A percentile compares a stretch with the other conserved stretches of the same genome.
These are phyloP conservation scores for Scolopax bukidnonensis DNA, from an alignment of 2,797 vertebrate species.

Conservation along the genomic window DNA sequence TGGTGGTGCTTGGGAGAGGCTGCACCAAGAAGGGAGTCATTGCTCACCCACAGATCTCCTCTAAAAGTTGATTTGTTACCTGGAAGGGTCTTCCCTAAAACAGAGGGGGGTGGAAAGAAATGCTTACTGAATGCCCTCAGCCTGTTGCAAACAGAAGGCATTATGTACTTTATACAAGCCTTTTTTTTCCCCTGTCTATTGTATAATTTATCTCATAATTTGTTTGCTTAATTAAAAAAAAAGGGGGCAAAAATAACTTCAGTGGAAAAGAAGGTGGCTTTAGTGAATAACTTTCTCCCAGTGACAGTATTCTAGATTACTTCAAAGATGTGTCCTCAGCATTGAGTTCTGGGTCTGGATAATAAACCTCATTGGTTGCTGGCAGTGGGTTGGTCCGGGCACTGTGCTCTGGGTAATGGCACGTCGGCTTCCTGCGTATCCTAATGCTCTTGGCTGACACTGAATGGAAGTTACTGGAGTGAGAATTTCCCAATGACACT, in stretches of 20 bases:
- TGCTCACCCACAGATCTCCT: not conserved
- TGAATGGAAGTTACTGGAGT: conserved; percentile 64
- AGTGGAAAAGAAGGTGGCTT: not conserved
- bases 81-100: not conserved
- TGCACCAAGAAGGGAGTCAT: not conserved
- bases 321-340: not conserved
- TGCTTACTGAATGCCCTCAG: not conserved
- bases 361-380: not conserved
- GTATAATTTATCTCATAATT: not conserved
- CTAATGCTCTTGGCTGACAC: conserved; percentile 47
- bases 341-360: not conserved
- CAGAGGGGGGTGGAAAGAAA: not conserved
- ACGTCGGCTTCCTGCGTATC: not conserved
- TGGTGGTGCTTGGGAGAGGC: not conserved
- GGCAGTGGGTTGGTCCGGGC: conserved; percentile 5
- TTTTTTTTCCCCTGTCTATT: not conserved
- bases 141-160: not conserved
- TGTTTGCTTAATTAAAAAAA: not conserved
- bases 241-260: not conserved
- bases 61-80: not conserved
- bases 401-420: not conserved
- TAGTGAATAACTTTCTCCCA: not conserved
- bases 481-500: conserved; percentile 64
- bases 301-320: not conserved
- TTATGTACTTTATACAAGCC: not conserved